A percentile compares a stretch with the other conserved stretches of the same genome.
Evolutionary conservation across 2,888 invertebrate species (phyloP).

Genomic region (Drosophila kanekoi): DNA sequence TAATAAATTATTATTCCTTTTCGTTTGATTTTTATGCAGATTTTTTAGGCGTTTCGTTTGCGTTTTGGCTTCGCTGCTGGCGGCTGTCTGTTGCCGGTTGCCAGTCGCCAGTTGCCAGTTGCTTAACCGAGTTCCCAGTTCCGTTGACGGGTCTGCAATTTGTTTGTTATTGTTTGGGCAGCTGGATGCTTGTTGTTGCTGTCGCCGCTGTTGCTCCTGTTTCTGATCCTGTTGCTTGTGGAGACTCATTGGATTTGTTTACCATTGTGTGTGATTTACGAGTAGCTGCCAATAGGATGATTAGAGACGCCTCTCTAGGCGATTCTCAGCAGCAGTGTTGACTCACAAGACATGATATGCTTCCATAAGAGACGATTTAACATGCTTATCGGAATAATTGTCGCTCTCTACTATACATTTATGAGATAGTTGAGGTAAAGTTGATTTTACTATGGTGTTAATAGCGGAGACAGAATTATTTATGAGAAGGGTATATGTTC

Average conservation of each 20-base stretch:
- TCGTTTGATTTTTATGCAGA: constrained; percentile 81
- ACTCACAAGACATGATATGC: no score
- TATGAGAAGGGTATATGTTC: no score
- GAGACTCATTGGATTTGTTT: constrained; percentile 45
- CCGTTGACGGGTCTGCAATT: constrained; percentile 50
- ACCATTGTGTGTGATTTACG: constrained; percentile 47
- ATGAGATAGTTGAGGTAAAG: no score
- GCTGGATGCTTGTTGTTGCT: constrained; percentile 17
- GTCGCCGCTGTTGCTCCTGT: not conserved
- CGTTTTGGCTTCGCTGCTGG: constrained; percentile 32
- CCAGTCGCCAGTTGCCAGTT: constrained; percentile 37
- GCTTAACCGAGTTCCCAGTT: constrained; percentile 38
- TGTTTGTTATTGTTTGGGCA: constrained; percentile 46
- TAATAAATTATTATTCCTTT: constrained; percentile 82
- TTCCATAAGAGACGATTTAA: not conserved
- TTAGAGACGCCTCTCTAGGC: constrained; percentile 13
- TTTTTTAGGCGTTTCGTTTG: constrained; percentile 65
- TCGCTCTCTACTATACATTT: not conserved
- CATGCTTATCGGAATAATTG: constrained; percentile 4
- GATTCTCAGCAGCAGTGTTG: not conserved
- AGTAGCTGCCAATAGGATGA: constrained; percentile 22
- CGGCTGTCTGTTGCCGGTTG: constrained; percentile 23
- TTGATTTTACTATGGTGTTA: no score
- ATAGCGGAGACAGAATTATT: no score
- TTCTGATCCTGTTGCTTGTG: constrained; percentile 10